These are phyloP conservation scores for Copidosoma aretas DNA, from an alignment of 2,888 invertebrate species.

Conservation along the genomic window DNA sequence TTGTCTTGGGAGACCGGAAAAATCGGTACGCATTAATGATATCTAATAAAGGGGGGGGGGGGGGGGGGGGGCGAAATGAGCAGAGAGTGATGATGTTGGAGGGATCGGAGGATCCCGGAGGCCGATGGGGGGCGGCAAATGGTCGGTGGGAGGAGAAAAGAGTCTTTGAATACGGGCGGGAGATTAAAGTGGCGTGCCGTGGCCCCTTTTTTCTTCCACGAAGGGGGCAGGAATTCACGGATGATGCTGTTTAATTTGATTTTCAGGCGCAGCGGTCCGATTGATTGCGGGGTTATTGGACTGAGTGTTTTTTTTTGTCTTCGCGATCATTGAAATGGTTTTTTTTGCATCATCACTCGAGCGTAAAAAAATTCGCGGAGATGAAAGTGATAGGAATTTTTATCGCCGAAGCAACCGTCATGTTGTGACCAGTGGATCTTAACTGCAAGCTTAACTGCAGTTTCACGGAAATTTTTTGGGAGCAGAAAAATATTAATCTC, in stretches of 20 bases:
- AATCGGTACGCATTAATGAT: conserved; percentile 11
- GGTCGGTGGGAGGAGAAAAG: not conserved
- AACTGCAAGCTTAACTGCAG: too few species aligned
- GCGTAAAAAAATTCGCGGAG: too few species aligned
- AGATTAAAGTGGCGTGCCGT: not conserved
- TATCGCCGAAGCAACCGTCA: too few species aligned
- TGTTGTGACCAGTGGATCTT: too few species aligned
- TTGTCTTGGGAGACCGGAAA: not conserved
- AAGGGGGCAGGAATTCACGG: not conserved
- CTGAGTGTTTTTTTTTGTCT: too few species aligned
- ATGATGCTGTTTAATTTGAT: not conserved
- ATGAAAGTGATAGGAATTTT: too few species aligned
- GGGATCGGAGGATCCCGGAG: conserved; percentile 8
- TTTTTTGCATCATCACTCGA: too few species aligned
- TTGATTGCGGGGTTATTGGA: too few species aligned
- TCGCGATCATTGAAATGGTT: too few species aligned
- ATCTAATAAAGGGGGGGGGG: not conserved
- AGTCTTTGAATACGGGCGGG: not conserved
- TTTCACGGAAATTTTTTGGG: too few species aligned
- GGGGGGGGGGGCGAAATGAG: conserved; percentile 1
- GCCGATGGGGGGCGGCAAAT: not conserved
- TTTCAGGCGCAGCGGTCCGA: not conserved
- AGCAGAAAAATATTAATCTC: too few species aligned
- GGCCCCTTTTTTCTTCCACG: not conserved
- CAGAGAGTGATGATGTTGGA: conserved; percentile 11